A percentile compares a stretch with the other conserved stretches of the same genome.
phyloP scores from a whole-genome alignment of 2,113 vertebrate species.

The Indicator indicator region DNA sequence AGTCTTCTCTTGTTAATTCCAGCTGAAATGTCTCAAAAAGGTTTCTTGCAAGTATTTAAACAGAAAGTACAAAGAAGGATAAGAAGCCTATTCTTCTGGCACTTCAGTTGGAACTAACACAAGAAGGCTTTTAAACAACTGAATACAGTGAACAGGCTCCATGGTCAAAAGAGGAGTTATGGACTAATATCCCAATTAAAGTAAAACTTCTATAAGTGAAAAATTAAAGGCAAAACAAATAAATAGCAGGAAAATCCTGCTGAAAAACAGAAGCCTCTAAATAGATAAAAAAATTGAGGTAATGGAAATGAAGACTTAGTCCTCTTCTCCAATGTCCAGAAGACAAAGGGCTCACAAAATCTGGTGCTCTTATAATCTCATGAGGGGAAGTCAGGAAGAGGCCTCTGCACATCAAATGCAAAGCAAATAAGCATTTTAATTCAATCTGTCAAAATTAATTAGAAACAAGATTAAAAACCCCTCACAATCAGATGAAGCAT shows the following conservation, averaged over 20 bases:
- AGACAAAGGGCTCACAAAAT: background rate
- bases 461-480: slow-evolving; percentile 2
- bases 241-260: background rate
- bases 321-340: background rate
- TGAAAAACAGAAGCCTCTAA: background rate
- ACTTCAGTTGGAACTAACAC: slow-evolving; percentile 30
- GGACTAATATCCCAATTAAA: background rate
- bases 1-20: slow-evolving; percentile 58
- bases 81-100: slow-evolving; percentile 16
- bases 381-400: background rate
- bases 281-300: background rate
- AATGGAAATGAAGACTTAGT: background rate
- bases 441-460: slow-evolving; percentile 48
- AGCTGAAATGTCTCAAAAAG: slow-evolving; percentile 47
- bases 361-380: background rate
- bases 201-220: background rate
- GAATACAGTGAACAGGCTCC: background rate
- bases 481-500: slow-evolving; percentile 24
- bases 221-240: background rate
- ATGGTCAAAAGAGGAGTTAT: background rate
- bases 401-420: background rate
- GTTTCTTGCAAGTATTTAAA: slow-evolving; percentile 52
- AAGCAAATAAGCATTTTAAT: slow-evolving; percentile 50
- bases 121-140: background rate
- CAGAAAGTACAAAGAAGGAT: slow-evolving; percentile 13